Base-by-base conservation (phyloP, 2,888 invertebrate species). In the Leptinotarsa haldemani region DNA sequence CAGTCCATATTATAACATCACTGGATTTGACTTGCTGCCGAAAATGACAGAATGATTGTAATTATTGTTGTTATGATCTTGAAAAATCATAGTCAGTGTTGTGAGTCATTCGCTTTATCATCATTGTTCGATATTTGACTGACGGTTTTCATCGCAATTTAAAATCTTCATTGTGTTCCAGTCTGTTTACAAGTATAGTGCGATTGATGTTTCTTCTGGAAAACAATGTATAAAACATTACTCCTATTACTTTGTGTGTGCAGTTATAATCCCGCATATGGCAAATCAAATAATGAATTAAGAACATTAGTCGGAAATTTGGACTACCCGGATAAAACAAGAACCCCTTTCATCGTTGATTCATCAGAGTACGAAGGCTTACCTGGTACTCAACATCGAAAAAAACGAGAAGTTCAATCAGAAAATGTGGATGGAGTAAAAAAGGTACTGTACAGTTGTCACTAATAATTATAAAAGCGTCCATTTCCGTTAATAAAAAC, bases 341-440 rank as follows among this genome's bases (percentile, higher is more conserved):
- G 30, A n/a, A 40, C 16, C n/a, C 61, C 30, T 9, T 30, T 30
- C 7, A n/a, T 40, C 5, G 5, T 61, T 30, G 40, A 40, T 40
- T 30, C 61, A n/a, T 40, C 61, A 16, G n/a, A 30, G n/a, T 5
- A 18, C 61, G 7, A 61, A 16, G 40, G 40, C 61, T 25, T 61
- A n/a, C 4, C 61, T n/a, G 18, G 52, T 52, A 61, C 40, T 15
- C 30, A 16, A 16, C 40, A 61, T 7, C 61, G 40, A 13, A 40
- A 30, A 40, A 61, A 61, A 61, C 30, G 61, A 40, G 25, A n/a
- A 40, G 61, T 30, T 1, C n/a, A 9, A n/a, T 16, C 25, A 16
- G 61, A 61, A 61, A 40, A 30, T 61, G 61, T 30, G n/a, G 61
- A 25, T 25, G 61, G 61, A 61, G 61, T 61, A n/a, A 61, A n/a